These are phyloP conservation scores for Dendronephthya gigantea DNA, from an alignment of 64 coral and sea anemone species.

Conservation along the genomic window DNA sequence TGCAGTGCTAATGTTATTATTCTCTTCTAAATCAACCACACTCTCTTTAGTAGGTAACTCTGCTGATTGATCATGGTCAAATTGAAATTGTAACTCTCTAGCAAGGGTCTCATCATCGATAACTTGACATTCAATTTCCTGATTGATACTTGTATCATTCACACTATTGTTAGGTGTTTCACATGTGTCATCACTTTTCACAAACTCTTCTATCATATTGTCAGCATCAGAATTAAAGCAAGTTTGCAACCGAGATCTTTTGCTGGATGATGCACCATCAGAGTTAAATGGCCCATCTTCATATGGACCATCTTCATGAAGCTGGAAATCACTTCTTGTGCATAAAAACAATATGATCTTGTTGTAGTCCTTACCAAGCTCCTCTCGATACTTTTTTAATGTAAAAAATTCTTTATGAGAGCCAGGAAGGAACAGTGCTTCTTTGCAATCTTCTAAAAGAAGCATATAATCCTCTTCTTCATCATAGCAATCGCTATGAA, in stretches of 20 bases:
- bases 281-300: too few relatives aligned
- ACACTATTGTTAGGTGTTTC: background rate
- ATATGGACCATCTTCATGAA: background rate
- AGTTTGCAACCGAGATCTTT: background rate
- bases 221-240: background rate
- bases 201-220: background rate
- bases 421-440: background rate
- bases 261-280: background rate
- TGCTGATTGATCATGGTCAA: background rate
- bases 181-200: background rate
- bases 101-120: background rate
- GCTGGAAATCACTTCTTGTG: background rate
- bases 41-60: background rate
- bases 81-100: background rate
- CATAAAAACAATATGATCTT: conserved; percentile 13
- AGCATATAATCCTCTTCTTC: background rate
- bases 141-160: background rate
- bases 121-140: background rate
- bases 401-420: background rate
- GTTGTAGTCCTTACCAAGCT: conserved; percentile 18
- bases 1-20: too few relatives aligned
- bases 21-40: background rate
- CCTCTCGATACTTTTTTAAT: background rate
- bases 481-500: conserved; percentile 7
- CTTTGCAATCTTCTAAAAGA: background rate